Base-by-base conservation (phyloP, 1,140 invertebrate species). In the Drosophila grimshawi region DNA sequence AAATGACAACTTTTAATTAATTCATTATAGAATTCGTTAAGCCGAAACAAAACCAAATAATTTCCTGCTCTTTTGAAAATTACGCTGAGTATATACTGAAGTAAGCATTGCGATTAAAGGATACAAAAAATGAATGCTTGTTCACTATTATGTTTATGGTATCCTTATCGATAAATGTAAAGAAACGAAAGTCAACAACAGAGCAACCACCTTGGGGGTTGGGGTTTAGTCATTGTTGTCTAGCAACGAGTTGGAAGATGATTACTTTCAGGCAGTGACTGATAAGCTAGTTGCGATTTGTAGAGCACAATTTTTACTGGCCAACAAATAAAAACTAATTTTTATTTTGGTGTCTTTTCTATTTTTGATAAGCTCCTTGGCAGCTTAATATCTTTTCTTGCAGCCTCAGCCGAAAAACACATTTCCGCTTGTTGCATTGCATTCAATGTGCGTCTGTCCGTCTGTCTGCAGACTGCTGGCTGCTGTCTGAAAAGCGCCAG, bases 351-450 rank as follows among this genome's bases (percentile, higher is more conserved):
- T 11, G 46, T 55, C 37, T 55, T 30, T 53, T 30, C 10, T 27
- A 55, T 39, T 52, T 74, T 74, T 68, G 71, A 69, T 86, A 88
- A 88, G 83, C 83, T 62, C 76, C 85, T 86, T 86, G 72, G 65
- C 76, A 75, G 62, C 57, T 78, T 60, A 80, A 82, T 89, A 77
- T 79, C 62, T 72, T 67, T 85, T 78, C 61, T 62, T 82, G 80
- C 76, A 65, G 75, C 76, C 66, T 70, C 69, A 62, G 72, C 63
- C 60, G 62, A 73, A 78, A 78, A 71, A 64, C 67, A 61, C 74
- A 63, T 70, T 80, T 85, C 69, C 77, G 68, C 68, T 77, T 77
- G 75, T 77, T 77, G 75, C 70, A 53, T 68, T 51, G 48, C 75
- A 61, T 80, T 75, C 63, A 4, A 10, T 33, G 51, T 67, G 53